phyloP scores from a whole-genome alignment of 2,797 vertebrate genomes.

The Hippopotamyrus pictus region DNA sequence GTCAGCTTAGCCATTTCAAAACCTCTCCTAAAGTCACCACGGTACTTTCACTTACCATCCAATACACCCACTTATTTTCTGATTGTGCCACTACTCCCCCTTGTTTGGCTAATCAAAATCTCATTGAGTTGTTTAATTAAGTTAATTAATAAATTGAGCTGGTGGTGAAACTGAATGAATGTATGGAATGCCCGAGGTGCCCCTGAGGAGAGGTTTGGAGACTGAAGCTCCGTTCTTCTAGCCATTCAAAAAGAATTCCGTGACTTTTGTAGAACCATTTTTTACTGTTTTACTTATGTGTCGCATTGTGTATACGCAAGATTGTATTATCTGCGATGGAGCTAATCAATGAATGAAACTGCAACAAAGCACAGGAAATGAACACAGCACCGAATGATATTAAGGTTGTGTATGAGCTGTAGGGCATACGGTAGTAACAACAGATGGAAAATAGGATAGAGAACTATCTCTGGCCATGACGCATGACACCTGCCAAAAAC shows the following conservation, averaged over 20 bases:
- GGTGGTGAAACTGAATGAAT: not conserved
- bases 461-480: not conserved
- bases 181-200: not conserved
- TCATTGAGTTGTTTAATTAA: not conserved
- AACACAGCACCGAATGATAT: not conserved
- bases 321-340: not conserved
- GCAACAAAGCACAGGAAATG: not conserved
- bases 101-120: not conserved
- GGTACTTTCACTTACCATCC: not conserved
- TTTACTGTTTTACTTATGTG: not conserved
- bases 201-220: not conserved
- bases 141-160: not conserved
- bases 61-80: not conserved
- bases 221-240: not conserved
- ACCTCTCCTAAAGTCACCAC: not conserved
- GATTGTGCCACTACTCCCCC: not conserved
- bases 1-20: not conserved
- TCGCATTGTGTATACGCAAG: not conserved
- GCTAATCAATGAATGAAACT: not conserved
- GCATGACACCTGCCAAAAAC: not conserved
- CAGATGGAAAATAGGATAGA: not conserved
- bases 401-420: not conserved
- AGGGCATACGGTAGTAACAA: not conserved
- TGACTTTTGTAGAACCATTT: not conserved
- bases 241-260: not conserved